A percentile compares a stretch with the other conserved stretches of the same genome.
Evolutionary conservation across 1,140 invertebrate genomes (phyloP).

Genomic region (Drosophila nikananu): DNA sequence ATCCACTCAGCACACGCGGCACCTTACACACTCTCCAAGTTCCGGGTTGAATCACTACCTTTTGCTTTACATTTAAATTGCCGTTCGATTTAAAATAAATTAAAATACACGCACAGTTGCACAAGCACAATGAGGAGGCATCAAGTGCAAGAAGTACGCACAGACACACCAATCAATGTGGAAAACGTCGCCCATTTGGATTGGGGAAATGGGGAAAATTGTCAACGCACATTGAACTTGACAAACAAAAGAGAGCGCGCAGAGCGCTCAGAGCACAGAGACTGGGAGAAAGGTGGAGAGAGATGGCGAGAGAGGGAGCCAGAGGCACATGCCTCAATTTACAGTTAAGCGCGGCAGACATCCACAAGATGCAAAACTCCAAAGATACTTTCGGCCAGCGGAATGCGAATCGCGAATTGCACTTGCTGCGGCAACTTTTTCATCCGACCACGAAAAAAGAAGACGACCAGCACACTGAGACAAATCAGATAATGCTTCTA

Average conservation of each 20-base stretch:
- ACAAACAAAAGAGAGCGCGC: constrained; percentile 45
- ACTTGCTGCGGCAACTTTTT: constrained; percentile 80
- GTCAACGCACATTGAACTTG: constrained; percentile 83
- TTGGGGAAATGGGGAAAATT: constrained; percentile 78
- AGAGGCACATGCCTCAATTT: constrained; percentile 70
- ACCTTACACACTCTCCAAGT: constrained; percentile 36
- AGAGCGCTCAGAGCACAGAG: neutral
- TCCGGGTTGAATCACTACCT: constrained; percentile 70
- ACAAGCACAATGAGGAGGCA: constrained; percentile 61
- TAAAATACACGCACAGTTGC: constrained; percentile 76
- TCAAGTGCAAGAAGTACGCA: constrained; percentile 49
- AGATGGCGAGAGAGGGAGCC: neutral
- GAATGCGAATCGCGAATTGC: constrained; percentile 72
- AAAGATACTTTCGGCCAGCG: constrained; percentile 76
- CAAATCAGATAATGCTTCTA: neutral
- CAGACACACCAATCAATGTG: constrained; percentile 50
- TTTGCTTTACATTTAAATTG: constrained; percentile 45
- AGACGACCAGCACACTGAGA: constrained; percentile 1
- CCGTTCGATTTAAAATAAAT: constrained; percentile 79
- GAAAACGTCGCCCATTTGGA: constrained; percentile 69
- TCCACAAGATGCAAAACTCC: constrained; percentile 75
- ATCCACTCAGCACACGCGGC: constrained; percentile 17
- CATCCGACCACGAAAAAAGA: constrained; percentile 35
- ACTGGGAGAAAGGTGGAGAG: constrained; percentile 5
- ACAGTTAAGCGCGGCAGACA: constrained; percentile 73